Conservation (phyloP, 2,797 vertebrate species). For the Malacoraja senta region DNA sequence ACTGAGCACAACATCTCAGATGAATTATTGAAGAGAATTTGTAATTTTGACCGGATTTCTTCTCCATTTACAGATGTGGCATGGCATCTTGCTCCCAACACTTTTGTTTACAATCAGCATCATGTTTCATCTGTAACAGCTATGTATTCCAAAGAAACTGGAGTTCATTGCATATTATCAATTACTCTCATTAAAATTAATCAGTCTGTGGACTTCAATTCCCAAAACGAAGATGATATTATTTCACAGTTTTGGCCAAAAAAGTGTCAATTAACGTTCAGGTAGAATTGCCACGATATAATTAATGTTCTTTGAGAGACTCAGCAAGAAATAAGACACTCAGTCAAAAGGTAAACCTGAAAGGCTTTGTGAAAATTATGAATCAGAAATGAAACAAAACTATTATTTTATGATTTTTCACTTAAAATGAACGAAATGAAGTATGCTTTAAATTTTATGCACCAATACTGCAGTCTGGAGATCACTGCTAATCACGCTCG, state of each 20-base stretch:
- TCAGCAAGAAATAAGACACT: slow-evolving; percentile 9
- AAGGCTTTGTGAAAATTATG: background rate
- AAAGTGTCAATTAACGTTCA: background rate
- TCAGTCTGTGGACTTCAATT: background rate
- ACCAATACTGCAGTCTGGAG: background rate
- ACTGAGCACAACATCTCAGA: background rate
- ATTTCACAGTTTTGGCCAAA: background rate
- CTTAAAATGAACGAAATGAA: background rate
- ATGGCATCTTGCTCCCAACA: background rate
- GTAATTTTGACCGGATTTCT: no score
- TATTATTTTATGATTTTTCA: background rate
- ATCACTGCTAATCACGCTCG: background rate
- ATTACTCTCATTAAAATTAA: background rate
- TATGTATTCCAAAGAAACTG: background rate
- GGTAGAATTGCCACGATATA: background rate
- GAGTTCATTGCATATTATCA: background rate
- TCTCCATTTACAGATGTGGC: background rate
- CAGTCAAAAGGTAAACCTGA: background rate
- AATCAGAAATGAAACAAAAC: background rate
- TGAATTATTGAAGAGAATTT: background rate
- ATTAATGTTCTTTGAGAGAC: background rate
- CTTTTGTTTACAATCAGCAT: background rate
- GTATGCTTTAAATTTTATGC: background rate
- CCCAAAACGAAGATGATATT: background rate
- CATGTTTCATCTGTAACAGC: background rate